These are phyloP conservation scores for Erythrocercus mccallii DNA, from an alignment of 2,113 vertebrate genomes.

Conservation along the genomic window DNA sequence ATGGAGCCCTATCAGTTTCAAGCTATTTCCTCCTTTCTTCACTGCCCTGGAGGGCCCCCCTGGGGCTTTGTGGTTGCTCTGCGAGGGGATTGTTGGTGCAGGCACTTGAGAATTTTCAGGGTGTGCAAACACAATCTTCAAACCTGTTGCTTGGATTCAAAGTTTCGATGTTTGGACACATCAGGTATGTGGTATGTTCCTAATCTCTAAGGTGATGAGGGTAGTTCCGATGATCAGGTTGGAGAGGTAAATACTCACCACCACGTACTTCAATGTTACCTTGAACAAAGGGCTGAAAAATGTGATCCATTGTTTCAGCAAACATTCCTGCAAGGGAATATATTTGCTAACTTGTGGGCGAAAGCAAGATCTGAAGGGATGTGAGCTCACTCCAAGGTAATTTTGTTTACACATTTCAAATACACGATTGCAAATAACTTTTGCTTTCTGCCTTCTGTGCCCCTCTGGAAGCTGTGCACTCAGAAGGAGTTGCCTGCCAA, in stretches of 20 bases:
- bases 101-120: neutral
- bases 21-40: neutral
- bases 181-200: conserved; percentile 23
- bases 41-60: neutral
- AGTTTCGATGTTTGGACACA: neutral
- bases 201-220: conserved; percentile 22
- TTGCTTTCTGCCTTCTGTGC: neutral
- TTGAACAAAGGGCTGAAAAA: conserved; percentile 47
- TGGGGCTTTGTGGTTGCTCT: neutral
- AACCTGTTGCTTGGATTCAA: neutral
- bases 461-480: neutral
- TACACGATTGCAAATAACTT: neutral
- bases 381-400: neutral
- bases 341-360: neutral
- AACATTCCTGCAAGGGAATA: conserved; percentile 27
- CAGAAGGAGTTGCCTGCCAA: neutral
- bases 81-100: neutral
- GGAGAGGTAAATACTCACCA: conserved; percentile 12
- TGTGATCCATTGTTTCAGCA: conserved; percentile 27
- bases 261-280: neutral
- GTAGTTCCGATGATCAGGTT: neutral
- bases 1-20: neutral
- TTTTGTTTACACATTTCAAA: neutral
- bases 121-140: neutral
- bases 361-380: neutral